Conservation (phyloP, 2,888 invertebrate genomes). For the Opisthograptis luteolata region DNA sequence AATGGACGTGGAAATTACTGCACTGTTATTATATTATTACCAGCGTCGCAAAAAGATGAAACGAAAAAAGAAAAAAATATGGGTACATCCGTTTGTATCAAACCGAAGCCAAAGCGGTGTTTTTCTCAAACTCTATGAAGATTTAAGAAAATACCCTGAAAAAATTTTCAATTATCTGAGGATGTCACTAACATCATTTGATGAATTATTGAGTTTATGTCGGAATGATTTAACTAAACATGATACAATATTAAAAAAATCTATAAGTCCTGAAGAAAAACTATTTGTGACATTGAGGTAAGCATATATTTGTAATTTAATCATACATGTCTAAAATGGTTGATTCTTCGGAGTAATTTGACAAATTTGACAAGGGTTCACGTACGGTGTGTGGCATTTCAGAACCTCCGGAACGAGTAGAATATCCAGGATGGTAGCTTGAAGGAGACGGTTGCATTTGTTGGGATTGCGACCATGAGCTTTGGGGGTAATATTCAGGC, state of each 20-base stretch:
- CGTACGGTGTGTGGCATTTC: constrained; percentile 21
- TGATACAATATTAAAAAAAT: constrained; percentile 39
- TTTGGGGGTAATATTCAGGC: constrained; percentile 27
- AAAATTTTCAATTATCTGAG: constrained; percentile 34
- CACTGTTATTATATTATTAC: constrained; percentile 18
- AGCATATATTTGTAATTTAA: constrained; percentile 27
- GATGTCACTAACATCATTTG: constrained; percentile 35
- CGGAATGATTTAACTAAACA: constrained; percentile 32
- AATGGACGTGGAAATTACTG: constrained; percentile 27
- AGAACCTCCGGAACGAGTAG: constrained; percentile 24
- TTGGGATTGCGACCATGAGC: constrained; percentile 26
- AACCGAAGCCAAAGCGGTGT: constrained; percentile 26
- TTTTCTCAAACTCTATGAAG: constrained; percentile 30
- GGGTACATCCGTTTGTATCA: constrained; percentile 25
- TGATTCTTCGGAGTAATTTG: constrained; percentile 26
- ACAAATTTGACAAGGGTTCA: constrained; percentile 21
- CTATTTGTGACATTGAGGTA: constrained; percentile 34
- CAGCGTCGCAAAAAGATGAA: constrained; percentile 11
- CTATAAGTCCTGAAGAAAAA: constrained; percentile 36
- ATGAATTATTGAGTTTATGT: constrained; percentile 37
- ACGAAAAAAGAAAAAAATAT: constrained; percentile 18
- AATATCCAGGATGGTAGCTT: too few relatives aligned
- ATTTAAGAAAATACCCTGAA: constrained; percentile 34
- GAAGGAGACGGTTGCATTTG: constrained; percentile 19
- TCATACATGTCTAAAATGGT: constrained; percentile 29